Evolutionary conservation across 2,888 invertebrate species (phyloP), one percentile per base, ranked within the genome.

Genomic region (Morpho deidamia): DNA sequence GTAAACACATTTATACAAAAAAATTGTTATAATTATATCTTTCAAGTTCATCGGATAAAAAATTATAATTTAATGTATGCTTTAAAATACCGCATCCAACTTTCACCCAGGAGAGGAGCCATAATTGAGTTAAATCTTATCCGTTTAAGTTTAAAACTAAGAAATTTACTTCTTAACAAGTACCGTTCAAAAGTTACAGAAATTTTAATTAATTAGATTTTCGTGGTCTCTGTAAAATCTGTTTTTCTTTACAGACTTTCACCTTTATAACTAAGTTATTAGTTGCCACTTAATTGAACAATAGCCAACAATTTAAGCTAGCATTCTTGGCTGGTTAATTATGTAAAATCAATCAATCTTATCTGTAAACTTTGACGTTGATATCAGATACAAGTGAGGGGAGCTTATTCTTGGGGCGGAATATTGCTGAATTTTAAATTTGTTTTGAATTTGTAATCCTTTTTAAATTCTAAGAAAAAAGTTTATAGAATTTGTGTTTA

Each of bases 171-270:
- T 73, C 71, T 69, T 72, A 76, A 73, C 74, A 73, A 76, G 74
- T 73, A 70, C 74, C 67, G 78, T 76, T 79, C 76, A 77, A 83
- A 86, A 87, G 82, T 84, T 84, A 70, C 69, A 71, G 72, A 72
- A 74, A 82, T 79, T 80, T 74, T 66, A 78, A 75, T 78, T 83
- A 86, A 89, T 86, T 75, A 76, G 74, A 80, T 82, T 80, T 74
- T 71, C 74, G 79, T 74, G 80, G 83, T 78, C 79, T 71, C 71
- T 62, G 70, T 76, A 80, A 81, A 85, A 83, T 76, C 74, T 76
- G 80, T 85, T 87, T 50, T 80, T 71, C 76, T 72, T 73, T 78
- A 70, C 73, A 74, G 79, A 76, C 74, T 81, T 81, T 72, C 78
- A 74, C 75, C 76, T 72, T 71, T 66, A 68, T 80, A 82, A 84